Base-by-base conservation (phyloP, 2,888 invertebrate species). In the Limnephilus auricula region DNA sequence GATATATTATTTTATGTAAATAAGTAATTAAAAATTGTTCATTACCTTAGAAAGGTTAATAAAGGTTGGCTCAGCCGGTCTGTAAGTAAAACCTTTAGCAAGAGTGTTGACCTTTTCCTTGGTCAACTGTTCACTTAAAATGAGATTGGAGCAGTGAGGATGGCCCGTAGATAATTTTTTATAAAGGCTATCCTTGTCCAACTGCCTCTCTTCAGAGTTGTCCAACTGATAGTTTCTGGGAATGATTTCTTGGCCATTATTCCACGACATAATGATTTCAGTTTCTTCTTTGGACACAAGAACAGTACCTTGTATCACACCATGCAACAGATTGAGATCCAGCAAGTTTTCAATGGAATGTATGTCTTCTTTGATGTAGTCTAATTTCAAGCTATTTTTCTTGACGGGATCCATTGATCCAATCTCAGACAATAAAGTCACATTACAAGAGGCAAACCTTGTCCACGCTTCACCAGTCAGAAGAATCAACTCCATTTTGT, bases 401-500 rank as follows among this genome's bases (percentile, higher is more conserved):
- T 97, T 97, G 0, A 98, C 97, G 0, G 99, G 98, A 95, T 99
- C 99, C 9, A 99, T 97, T 0, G 97, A 94, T 31, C 97, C 97
- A 18, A 97, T 95, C 94, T 97, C 96, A 0, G 97, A 95, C 94
- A 97, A 96, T 15, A 93, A 34, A 9, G 65, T 90, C n/a, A 93
- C 32, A 91, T 92, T 92, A 80, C 90, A 91, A 65, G 91, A 91
- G 30, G 92, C 90, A 45, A 92, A 92, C n/a, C 91, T 40, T 9
- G 92, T 89, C 93, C 93, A 93, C 32, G 89, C 84, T 78, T 88
- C 79, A 31, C 87, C 92, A 37, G 91, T 88, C 34, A 78, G 31
- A 31, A 92, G 30, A 89, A 65, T 79, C 13, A 82, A 50, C 30
- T 82, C 37, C 45, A 90, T 90, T 12, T 82, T 40, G 25, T 88